phyloP scores from a whole-genome alignment of 2,888 invertebrate genomes.

The Seira sanloemensis region DNA sequence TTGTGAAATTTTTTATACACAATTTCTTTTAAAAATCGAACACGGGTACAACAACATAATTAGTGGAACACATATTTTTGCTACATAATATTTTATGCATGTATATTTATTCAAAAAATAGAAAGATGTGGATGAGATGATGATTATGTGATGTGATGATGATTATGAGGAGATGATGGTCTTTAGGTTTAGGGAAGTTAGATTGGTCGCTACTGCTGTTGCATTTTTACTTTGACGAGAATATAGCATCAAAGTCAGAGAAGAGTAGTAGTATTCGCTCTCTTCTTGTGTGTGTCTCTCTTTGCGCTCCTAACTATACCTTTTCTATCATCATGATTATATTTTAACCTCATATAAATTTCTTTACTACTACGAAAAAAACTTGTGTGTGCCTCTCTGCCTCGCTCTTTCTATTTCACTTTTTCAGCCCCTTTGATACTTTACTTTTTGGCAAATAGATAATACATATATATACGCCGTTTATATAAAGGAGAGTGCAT shows the following conservation, averaged over 20 bases:
- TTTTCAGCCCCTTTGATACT: slow-evolving; percentile 2
- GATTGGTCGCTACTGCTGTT: slow-evolving; percentile 63
- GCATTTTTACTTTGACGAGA: slow-evolving; percentile 53
- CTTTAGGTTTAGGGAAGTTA: slow-evolving; percentile 63
- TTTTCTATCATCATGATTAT: slow-evolving; percentile 26
- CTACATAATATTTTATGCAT: slow-evolving; percentile 14
- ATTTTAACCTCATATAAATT: slow-evolving; percentile 29
- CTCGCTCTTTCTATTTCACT: slow-evolving; percentile 27
- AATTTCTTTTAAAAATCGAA: slow-evolving; percentile 2
- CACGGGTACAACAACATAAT: slow-evolving; percentile 22
- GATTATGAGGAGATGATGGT: slow-evolving; percentile 62
- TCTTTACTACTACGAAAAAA: slow-evolving; percentile 32
- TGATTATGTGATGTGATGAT: slow-evolving; percentile 49
- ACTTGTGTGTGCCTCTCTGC: slow-evolving; percentile 25
- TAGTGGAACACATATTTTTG: slow-evolving; percentile 9
- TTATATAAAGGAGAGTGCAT: neutral
- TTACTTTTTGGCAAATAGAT: slow-evolving; percentile 54
- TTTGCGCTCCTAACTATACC: slow-evolving; percentile 13
- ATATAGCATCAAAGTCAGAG: slow-evolving; percentile 8
- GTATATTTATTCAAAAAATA: slow-evolving; percentile 42
- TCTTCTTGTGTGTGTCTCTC: slow-evolving; percentile 5
- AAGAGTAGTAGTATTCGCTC: neutral
- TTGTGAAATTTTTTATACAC: slow-evolving; percentile 16
- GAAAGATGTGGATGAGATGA: slow-evolving; percentile 55
- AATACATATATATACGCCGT: slow-evolving; percentile 23